Percentiles rank a stretch among this genome's conserved stretches.
Evolutionary conservation across 2,113 vertebrate genomes (phyloP).

Genomic region (Meriones unguiculatus): DNA sequence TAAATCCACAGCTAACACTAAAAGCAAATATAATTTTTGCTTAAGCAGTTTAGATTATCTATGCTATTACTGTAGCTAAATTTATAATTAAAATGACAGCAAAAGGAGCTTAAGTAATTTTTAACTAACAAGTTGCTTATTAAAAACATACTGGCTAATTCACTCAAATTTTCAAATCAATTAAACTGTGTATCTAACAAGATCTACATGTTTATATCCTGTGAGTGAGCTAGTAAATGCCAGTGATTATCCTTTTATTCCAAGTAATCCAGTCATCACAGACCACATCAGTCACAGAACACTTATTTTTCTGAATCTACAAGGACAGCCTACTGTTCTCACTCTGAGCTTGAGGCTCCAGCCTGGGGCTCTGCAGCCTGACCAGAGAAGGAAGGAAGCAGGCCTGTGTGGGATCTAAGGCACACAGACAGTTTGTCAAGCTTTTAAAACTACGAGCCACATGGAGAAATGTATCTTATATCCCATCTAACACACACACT

Average conservation of each 20-base stretch:
- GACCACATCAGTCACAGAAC: not conserved
- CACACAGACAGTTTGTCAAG: not conserved
- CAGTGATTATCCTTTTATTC: slow-evolving; percentile 4
- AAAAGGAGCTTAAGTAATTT: not conserved
- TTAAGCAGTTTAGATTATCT: slow-evolving; percentile 17
- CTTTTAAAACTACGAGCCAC: not conserved
- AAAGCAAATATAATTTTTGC: slow-evolving; percentile 33
- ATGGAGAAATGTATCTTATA: not conserved
- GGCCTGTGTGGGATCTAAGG: not conserved
- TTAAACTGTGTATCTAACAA: slow-evolving; percentile 31
- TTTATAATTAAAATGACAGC: slow-evolving; percentile 26
- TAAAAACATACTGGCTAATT: not conserved
- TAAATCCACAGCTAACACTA: not conserved
- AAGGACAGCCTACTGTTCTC: not conserved
- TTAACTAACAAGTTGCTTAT: slow-evolving; percentile 47
- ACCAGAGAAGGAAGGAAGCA: not conserved
- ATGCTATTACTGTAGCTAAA: slow-evolving; percentile 12
- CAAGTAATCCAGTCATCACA: not conserved
- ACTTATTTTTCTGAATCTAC: not conserved
- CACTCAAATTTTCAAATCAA: slow-evolving; percentile 43
- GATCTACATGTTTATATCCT: not conserved
- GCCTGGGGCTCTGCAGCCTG: not conserved
- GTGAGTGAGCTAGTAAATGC: not conserved
- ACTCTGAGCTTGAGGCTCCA: not conserved
- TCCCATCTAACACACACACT: not conserved